These are phyloP conservation scores for Odobenus rosmarus DNA, from an alignment of 2,113 vertebrate species.

Conservation along the genomic window DNA sequence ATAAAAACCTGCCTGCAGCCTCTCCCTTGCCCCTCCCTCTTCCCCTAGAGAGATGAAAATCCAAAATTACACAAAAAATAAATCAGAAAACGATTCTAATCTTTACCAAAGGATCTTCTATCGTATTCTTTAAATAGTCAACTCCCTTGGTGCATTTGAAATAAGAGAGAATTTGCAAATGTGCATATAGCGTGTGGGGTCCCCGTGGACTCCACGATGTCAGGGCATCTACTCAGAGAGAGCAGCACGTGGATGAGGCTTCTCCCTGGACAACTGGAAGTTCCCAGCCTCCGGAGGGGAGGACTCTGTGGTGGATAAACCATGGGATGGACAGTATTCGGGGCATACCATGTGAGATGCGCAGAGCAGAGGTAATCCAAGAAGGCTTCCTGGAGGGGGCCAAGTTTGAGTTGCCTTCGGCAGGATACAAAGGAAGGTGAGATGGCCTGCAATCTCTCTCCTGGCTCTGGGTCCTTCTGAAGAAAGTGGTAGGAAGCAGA, in stretches of 20 bases:
- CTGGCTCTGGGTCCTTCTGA: neutral
- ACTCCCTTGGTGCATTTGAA: conserved; percentile 41
- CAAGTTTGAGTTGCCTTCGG: neutral
- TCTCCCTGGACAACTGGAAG: neutral
- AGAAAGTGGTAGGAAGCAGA: neutral
- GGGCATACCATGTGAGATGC: neutral
- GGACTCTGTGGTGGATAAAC: neutral
- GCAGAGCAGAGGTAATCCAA: neutral
- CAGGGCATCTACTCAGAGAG: neutral
- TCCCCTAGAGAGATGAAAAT: conserved; percentile 64
- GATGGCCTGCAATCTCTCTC: neutral
- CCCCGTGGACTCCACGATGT: neutral
- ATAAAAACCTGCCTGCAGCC: neutral
- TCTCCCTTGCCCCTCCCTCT: neutral
- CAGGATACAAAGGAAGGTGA: neutral
- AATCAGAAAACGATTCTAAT: conserved; percentile 42
- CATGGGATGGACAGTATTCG: neutral
- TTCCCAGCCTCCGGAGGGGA: neutral
- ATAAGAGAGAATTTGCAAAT: conserved; percentile 32
- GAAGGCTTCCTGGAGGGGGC: neutral
- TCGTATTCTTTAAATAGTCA: conserved; percentile 64
- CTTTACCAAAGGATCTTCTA: conserved; percentile 71
- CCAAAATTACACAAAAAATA: conserved; percentile 54
- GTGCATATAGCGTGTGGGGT: neutral
- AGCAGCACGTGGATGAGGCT: neutral